Conservation (phyloP, 2,797 vertebrate species). For the Lacerta bilineata region DNA sequence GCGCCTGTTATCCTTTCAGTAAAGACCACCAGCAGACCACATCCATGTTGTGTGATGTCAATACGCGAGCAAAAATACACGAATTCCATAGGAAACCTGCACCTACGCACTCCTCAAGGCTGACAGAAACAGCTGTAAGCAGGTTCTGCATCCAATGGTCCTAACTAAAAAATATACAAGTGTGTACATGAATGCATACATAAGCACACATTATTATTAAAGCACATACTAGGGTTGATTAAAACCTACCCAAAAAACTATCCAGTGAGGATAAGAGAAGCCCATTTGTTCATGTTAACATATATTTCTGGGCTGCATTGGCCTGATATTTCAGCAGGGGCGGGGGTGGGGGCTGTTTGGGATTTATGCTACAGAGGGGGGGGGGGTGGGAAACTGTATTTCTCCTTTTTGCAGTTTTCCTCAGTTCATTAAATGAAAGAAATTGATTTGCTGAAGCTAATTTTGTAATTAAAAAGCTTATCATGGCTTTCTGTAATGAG, state of each 20-base stretch:
- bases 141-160: neutral
- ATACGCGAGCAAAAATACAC: too few species aligned
- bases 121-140: neutral
- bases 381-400: conserved; percentile 53
- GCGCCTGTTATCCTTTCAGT: neutral
- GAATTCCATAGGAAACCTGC: too few species aligned
- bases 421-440: conserved; percentile 83
- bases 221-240: neutral
- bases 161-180: neutral
- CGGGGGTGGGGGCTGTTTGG: conserved; percentile 19
- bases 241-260: conserved; percentile 15
- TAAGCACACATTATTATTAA: neutral
- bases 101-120: too few species aligned
- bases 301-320: conserved; percentile 38
- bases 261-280: neutral
- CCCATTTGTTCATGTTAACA: conserved; percentile 14
- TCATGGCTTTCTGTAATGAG: conserved; percentile 83
- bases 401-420: conserved; percentile 73
- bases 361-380: conserved; percentile 57
- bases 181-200: too few species aligned
- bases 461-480: conserved; percentile 89
- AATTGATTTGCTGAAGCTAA: conserved; percentile 84
- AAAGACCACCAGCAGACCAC: neutral
- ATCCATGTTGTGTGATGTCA: neutral
- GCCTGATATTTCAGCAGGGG: conserved; percentile 25